Conservation (phyloP, 2,113 vertebrate species). For the Phyllostomus hastatus region DNA sequence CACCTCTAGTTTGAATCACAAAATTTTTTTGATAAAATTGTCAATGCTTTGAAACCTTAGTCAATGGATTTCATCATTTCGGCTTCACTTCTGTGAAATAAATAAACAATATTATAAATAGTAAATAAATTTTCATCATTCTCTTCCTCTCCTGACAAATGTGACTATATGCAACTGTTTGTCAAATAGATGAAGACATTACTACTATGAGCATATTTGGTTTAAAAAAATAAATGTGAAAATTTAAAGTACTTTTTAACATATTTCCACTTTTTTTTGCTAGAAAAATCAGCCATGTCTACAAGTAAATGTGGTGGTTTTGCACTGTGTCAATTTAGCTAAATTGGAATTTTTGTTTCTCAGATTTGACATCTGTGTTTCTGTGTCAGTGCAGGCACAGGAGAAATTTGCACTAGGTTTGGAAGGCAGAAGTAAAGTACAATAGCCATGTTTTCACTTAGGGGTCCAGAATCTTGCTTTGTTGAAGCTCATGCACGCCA, state of each 20-base stretch:
- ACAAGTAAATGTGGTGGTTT: background rate
- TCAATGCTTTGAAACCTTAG: slow-evolving; percentile 24
- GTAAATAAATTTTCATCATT: background rate
- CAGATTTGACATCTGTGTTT: background rate
- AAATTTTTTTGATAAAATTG: slow-evolving; percentile 42
- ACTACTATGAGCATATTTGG: background rate
- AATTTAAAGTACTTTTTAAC: background rate
- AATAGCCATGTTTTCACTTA: background rate
- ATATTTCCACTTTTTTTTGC: background rate
- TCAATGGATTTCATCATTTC: slow-evolving; percentile 25
- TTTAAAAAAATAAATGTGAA: background rate
- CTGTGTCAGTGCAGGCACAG: background rate
- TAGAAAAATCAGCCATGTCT: slow-evolving; percentile 2
- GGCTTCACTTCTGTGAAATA: background rate
- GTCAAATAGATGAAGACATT: background rate
- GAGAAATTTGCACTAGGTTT: background rate
- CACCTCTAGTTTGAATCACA: background rate
- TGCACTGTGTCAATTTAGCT: background rate
- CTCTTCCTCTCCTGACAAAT: background rate
- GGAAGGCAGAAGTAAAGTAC: background rate
- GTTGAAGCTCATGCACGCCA: background rate
- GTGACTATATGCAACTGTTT: background rate
- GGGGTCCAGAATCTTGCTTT: background rate
- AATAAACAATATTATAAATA: background rate
- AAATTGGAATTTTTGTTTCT: background rate